Evolutionary conservation across 2,797 vertebrate genomes (phyloP), one percentile per base, ranked within the genome.

Genomic region (Dallia pectoralis): DNA sequence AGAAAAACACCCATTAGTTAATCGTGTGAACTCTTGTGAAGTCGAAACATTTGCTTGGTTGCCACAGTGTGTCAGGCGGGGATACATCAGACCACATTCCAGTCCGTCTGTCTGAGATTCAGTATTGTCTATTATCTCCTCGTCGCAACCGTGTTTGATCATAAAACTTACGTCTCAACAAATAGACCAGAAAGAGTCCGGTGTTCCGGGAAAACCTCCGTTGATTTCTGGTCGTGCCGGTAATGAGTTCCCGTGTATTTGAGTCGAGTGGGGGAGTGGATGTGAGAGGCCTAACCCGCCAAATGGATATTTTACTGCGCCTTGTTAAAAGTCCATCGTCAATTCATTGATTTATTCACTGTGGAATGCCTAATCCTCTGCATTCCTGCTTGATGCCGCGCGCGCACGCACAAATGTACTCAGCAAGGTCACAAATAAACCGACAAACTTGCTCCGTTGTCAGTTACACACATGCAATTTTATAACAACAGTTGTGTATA

Each of bases 81-180:
- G 18, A 62, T 62, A 62, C 25, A 29, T 62, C 61, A 14, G 25
- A 30, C 25, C 29, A 30, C 25, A 2, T 62, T 27, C 22, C 25
- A 30, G 61, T 27, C 29, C 25, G 9, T 62, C 59, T 29, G 59
- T 62, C 61, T 62, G 12, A 62, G 27, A 62, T 33, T 18, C 30
- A 63, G 30, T 12, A 51, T 48, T 36, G 48, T 53, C 6, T 11
- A 30, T 40, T 19, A 5, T 63, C 19, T 12, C 29, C 4, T 29
- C 67, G 32, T 36, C 25, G 53, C 70, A 70, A 47, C 44, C 16
- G 51, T 66, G 78, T 85, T 78, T 81, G 75, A 80, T 72, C 66
- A 74, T 80, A 77, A 85, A 80, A 48, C 66, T 82, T 64, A 78
- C 79, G 74, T 70, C 69, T 79, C 71, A 83, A 85, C 80, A 80